Base-by-base conservation (phyloP, 2,797 vertebrate genomes). In the Platyrinchus mystaceus region DNA sequence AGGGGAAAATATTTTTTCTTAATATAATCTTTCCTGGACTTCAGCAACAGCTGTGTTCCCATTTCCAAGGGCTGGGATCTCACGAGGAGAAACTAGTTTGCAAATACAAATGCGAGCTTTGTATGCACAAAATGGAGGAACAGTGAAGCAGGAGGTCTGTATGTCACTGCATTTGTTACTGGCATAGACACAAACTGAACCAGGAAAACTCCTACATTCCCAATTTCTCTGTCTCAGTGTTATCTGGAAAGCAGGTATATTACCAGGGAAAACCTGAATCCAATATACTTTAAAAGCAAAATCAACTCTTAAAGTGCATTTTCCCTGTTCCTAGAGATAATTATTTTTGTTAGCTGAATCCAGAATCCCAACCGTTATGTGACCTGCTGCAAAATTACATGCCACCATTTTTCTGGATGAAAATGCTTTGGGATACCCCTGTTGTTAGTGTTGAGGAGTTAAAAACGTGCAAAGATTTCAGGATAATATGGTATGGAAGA, bases 31-130 rank as follows among this genome's bases (percentile, higher is more conserved):
- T 96, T 83, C 86, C 68, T 80, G 87, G 94, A 92, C 90, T 93
- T 95, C 81, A 91, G 94, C 90, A 93, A 59, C 68, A 95, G 92
- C 87, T 81, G 46, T 7, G 17, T 44, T 79, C 82, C 66, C 30
- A 12, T 56, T 93, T 95, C 59, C 56, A 91, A 78, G 59, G 68
- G 79, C 95, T 92, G 92, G 17, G 68, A 83, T 93, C 96, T 96
- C 93, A 94, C 6, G 75, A 96, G 69, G 59, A 83, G 88, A 79
- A 93, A 79, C 71, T 81, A 90, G 94, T 84, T 93, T 95, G 94
- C 90, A 93, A 96, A 97, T 24, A 76, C 16, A 67, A 87, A 68
- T 6, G 16, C 62, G 73, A 87, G 70, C 81, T 96, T 93, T 97
- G 60, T 89, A 90, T 79, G 53, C 59, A 82, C 68, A 92, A 91